phyloP scores from a whole-genome alignment of 2,797 vertebrate genomes.

The Aldrovandia affinis region DNA sequence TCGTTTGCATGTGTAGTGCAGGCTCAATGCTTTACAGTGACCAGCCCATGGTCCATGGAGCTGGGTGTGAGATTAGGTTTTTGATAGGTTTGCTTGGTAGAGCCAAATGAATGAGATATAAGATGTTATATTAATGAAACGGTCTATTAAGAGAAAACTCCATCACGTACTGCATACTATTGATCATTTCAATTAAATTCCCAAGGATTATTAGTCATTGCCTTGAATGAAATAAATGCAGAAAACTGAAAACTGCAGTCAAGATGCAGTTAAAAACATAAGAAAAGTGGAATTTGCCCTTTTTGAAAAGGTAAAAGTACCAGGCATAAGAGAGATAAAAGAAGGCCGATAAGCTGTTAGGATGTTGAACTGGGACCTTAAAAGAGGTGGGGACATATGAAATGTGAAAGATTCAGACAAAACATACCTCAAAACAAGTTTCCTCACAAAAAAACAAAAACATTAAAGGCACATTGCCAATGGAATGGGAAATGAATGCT shows the following conservation, averaged over 20 bases:
- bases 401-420: neutral
- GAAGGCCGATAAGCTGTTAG: neutral
- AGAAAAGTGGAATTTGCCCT: neutral
- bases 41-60: conserved; percentile 27
- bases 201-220: neutral
- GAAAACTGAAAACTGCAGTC: neutral
- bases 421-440: neutral
- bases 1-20: neutral
- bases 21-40: neutral
- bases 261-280: neutral
- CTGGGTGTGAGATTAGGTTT: neutral
- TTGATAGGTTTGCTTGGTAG: neutral
- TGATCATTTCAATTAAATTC: neutral
- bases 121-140: no score
- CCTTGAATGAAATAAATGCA: neutral
- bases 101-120: no score
- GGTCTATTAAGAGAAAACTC: neutral
- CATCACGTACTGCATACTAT: neutral
- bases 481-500: conserved; percentile 1
- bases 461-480: neutral
- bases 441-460: neutral
- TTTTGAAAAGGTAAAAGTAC: neutral
- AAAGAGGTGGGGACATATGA: neutral
- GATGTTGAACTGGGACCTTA: neutral
- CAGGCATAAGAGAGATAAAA: neutral